Base-by-base conservation (phyloP, 2,797 vertebrate species). In the Heteromormyrus szaboi region DNA sequence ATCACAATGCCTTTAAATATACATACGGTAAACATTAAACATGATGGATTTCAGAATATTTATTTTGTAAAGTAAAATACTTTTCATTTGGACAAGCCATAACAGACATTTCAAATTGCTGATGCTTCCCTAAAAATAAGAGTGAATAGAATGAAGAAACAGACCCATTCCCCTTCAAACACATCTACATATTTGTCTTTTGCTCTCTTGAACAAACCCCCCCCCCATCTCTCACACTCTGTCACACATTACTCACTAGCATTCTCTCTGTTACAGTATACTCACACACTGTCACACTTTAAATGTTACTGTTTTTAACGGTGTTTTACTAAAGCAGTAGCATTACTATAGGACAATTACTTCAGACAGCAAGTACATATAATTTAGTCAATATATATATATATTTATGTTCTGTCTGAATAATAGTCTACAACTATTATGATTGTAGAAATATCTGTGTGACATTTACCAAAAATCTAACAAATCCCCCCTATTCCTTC, bases 51-150 rank as follows among this genome's bases (percentile, higher is more conserved):
- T 17, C 72, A 14, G 11, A 56, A 53, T 50, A 22, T 22, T 41
- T 41, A 25, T 11, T 53, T 81, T 88, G 11, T 51, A 72, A 79
- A 54, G 50, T 44, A 51, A n/a, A 44, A 83, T 54, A 25, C 68
- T 50, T 85, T 50, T 81, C 29, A 86, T 62, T 22, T 62, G 59
- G 22, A 25, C 9, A 62, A 17, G 6, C 6, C n/a, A 22, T 59
- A 9, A 59, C 56, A 92, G 88, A 93, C 90, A 92, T 86, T 92
- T 93, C 89, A 94, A 94, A 94, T 22, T 65, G 94, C 93, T 94
- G 92, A 94, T 95, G 93, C 93, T 95, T 96, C 95, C 94, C 94
- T 89, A 85, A 95, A 96, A 95, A 95, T 95, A 94, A 92, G 86
- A 88, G 91, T 59, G 88, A 25, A 91, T 93, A 93, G 91, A 95